These are phyloP conservation scores for Ibycter americanus DNA, from an alignment of 2,797 vertebrate species.

Conservation along the genomic window DNA sequence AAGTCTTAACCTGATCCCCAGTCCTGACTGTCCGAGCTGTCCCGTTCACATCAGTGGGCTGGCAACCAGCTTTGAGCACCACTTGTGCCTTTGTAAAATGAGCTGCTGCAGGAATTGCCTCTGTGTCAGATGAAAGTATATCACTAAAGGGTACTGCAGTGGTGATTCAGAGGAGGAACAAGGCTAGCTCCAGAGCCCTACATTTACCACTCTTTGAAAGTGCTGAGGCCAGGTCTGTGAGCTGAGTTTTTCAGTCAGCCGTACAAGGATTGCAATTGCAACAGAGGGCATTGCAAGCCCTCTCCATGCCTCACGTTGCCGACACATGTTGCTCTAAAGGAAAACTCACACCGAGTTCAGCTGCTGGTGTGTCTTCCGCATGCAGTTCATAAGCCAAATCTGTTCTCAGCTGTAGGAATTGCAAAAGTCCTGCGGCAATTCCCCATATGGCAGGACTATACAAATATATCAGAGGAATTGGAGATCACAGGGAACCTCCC, in stretches of 20 bases:
- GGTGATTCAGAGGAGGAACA: not conserved
- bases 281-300: not conserved
- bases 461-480: not conserved
- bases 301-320: rapidly evolving
- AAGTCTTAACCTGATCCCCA: not conserved
- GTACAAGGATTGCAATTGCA: rapidly evolving
- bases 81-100: not conserved
- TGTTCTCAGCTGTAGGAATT: not conserved
- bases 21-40: not conserved
- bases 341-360: not conserved
- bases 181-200: not conserved
- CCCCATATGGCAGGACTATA: not conserved
- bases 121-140: not conserved
- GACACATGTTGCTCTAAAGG: not conserved
- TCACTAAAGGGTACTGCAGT: too few species aligned
- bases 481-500: not conserved
- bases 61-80: not conserved
- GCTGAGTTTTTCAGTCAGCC: not conserved
- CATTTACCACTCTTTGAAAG: not conserved
- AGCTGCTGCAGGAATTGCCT: not conserved
- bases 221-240: not conserved
- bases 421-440: rapidly evolving
- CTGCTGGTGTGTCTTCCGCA: not conserved
- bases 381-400: not conserved
- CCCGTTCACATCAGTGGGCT: not conserved